Percentiles rank a stretch among this genome's conserved stretches.
Evolutionary conservation across 2,888 invertebrate genomes (phyloP).

Genomic region (Drosophila limbata): DNA sequence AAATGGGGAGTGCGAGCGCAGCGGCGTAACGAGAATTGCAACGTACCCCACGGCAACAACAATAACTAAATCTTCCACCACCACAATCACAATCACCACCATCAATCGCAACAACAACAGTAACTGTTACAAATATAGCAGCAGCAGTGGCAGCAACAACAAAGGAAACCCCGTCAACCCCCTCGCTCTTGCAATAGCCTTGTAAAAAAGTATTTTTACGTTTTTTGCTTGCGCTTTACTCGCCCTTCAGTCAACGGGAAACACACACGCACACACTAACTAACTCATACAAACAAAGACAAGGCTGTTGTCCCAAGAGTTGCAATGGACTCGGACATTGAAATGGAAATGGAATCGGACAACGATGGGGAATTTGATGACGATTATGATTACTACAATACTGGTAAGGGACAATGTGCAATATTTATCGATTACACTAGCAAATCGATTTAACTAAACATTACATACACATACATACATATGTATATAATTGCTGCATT

Average conservation of each 20-base stretch:
- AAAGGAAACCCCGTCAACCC: constrained; percentile 58
- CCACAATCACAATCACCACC: constrained; percentile 35
- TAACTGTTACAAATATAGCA: constrained; percentile 67
- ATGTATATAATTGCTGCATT: constrained; percentile 1
- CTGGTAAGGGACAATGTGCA: constrained; percentile 80
- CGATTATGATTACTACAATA: constrained; percentile 94
- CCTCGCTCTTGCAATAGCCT: constrained; percentile 56
- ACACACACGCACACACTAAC: constrained; percentile 21
- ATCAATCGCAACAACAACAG: constrained; percentile 40
- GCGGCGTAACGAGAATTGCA: constrained; percentile 59
- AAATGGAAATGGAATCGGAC: constrained; percentile 89
- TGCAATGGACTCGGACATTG: constrained; percentile 92
- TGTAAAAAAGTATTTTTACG: constrained; percentile 66
- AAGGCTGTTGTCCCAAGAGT: constrained; percentile 43
- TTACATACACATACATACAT: constrained; percentile 24
- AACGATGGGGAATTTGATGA: constrained; percentile 89
- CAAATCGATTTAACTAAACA: constrained; percentile 59
- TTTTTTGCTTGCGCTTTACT: constrained; percentile 55
- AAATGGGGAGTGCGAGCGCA: constrained; percentile 37
- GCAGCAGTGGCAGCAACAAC: constrained; percentile 37
- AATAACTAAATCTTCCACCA: constrained; percentile 58
- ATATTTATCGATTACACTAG: constrained; percentile 52
- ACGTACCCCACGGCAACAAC: constrained; percentile 54
- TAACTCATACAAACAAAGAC: constrained; percentile 12
- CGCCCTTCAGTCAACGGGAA: constrained; percentile 59